Evolutionary conservation across 2,113 vertebrate genomes (phyloP).

Genomic region (Xenopus borealis): DNA sequence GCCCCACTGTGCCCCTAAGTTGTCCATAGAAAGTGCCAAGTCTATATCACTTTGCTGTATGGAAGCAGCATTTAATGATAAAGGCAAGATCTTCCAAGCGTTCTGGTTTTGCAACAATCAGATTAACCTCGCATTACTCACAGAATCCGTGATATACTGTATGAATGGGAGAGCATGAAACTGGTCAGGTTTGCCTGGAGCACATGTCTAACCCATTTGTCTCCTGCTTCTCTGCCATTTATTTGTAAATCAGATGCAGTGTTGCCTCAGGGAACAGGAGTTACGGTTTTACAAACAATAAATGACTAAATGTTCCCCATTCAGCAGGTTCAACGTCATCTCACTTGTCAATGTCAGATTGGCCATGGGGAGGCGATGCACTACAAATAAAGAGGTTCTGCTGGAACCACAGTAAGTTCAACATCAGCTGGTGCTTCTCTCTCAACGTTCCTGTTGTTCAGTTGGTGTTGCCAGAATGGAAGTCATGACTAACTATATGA

Average conservation of each 20-base stretch:
- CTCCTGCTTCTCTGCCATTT: neutral
- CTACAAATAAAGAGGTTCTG: constrained; percentile 41
- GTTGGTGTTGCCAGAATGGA: constrained; percentile 1
- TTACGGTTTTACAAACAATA: constrained; percentile 4
- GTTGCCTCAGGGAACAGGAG: constrained; percentile 19
- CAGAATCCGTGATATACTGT: neutral
- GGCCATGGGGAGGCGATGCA: constrained; percentile 4
- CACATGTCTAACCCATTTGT: constrained; percentile 25
- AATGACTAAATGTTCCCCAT: neutral
- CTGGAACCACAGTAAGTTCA: no score
- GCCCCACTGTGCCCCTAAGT: no score
- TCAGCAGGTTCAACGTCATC: constrained; percentile 12
- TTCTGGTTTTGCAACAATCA: neutral
- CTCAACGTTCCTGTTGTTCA: neutral
- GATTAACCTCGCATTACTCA: neutral
- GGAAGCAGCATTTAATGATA: neutral
- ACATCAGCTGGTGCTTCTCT: neutral
- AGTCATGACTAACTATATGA: constrained; percentile 57
- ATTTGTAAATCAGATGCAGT: constrained; percentile 31
- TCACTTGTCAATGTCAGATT: neutral
- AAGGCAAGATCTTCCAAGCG: neutral
- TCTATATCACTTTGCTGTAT: neutral
- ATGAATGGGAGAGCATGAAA: constrained; percentile 1
- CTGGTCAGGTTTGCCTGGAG: constrained; percentile 1
- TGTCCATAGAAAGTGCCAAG: no score